Conservation (phyloP, 1,140 invertebrate species). For the Scaptodrosophila lebanonensis region DNA sequence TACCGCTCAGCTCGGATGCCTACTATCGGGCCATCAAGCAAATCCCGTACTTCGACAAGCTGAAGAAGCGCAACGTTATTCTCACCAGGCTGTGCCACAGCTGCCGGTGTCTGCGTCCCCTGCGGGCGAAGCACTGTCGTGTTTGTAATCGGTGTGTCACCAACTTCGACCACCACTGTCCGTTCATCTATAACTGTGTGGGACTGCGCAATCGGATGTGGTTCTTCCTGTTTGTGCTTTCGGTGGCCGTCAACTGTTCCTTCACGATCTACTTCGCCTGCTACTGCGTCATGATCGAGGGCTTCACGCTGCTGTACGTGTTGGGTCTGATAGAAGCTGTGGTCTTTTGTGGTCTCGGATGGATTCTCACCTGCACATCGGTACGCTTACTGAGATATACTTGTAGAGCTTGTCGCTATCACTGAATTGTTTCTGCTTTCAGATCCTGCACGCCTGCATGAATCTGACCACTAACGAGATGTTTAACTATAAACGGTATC, state of each 20-base stretch:
- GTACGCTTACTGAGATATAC: slow-evolving; percentile 79
- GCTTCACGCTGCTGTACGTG: slow-evolving; percentile 89
- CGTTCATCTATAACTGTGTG: slow-evolving; percentile 96
- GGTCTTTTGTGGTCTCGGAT: slow-evolving; percentile 89
- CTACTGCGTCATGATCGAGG: slow-evolving; percentile 90
- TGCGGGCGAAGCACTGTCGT: slow-evolving; percentile 93
- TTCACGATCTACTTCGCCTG: slow-evolving; percentile 93
- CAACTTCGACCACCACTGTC: slow-evolving; percentile 96
- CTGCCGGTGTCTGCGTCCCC: slow-evolving; percentile 89
- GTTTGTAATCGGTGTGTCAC: slow-evolving; percentile 94
- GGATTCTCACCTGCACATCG: slow-evolving; percentile 91
- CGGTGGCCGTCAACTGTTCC: slow-evolving; percentile 90
- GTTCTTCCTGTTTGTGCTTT: slow-evolving; percentile 93
- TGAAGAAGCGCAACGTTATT: slow-evolving; percentile 91
- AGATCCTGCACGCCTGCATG: slow-evolving; percentile 91
- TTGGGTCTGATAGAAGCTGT: slow-evolving; percentile 89
- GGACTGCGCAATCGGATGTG: slow-evolving; percentile 91
- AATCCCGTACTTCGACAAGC: slow-evolving; percentile 92
- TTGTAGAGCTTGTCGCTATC: neutral
- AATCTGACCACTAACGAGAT: slow-evolving; percentile 96
- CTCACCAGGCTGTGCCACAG: slow-evolving; percentile 92
- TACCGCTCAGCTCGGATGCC: slow-evolving; percentile 91
- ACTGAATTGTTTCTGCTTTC: slow-evolving; percentile 49
- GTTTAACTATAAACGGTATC: slow-evolving; percentile 94
- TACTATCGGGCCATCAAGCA: slow-evolving; percentile 93